Base-by-base conservation (phyloP, 2,888 invertebrate species). In the Bedellia somnulentella region DNA sequence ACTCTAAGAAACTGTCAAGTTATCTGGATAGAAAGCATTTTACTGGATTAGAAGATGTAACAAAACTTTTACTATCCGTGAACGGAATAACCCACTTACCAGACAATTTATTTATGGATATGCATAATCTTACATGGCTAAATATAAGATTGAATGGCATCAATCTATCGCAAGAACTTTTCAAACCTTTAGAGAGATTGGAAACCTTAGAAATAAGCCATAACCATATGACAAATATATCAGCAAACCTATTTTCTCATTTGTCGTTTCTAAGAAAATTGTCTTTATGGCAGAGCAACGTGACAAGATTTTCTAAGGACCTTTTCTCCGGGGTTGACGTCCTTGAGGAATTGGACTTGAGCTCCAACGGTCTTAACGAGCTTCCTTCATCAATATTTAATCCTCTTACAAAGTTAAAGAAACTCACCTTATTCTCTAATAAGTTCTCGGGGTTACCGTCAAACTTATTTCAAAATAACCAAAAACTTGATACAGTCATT, bases 251-350 rank as follows among this genome's bases (percentile, higher is more conserved):
- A 31, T 87, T 89, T 51, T 66, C 76, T 18, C 80, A 81, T 50
- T 67, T 84, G 41, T 70, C 64, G 30, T 77, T 79, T 40, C 53
- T 89, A 34, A 59, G 63, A 31, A 71, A 80, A 27, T 59, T 90
- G 30, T 84, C 86, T 43, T 52, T 89, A 17, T 85, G 85, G 81
- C 78, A 80, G 43, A 90, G 88, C 49, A 78, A 80, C 41, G 61
- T 90, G 32, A 78, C 67, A 14, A 79, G 81, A 55, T 68, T 89
- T 22, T 75, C 81, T 10, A 68, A 79, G 36, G 73, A 80, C 33
- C 73, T 81, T 35, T 86, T 89, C 46, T 77, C 79, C 16, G 80
- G 84, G 27, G 73, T 85, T 2, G 60, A 73, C 16, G 79, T 80
- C 0, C 62, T 91, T 3, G 68, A 78, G 42, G 79, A 80, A 38